phyloP scores from a whole-genome alignment of 2,113 vertebrate genomes.

The Corapipo altera region DNA sequence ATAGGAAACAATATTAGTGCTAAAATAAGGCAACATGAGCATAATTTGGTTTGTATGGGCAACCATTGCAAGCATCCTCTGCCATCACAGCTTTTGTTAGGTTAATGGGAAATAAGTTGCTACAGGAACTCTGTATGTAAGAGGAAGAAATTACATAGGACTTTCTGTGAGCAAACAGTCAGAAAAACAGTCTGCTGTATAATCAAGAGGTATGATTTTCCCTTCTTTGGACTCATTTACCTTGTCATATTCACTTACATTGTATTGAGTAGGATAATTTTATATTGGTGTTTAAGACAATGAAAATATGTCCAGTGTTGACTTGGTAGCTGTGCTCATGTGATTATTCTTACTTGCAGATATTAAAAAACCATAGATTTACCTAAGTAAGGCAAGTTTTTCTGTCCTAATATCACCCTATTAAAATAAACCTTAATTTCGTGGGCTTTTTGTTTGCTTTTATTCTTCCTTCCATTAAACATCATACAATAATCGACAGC shows the following conservation, averaged over 20 bases:
- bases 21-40: not conserved
- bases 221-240: not conserved
- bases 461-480: not conserved
- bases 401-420: not conserved
- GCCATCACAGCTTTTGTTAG: not conserved
- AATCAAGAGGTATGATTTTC: not conserved
- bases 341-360: not conserved
- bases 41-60: not conserved
- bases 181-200: not conserved
- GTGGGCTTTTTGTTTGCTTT: not conserved
- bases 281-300: not conserved
- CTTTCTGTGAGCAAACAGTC: not conserved
- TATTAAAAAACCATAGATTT: not conserved
- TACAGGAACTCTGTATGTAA: rapidly evolving
- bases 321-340: not conserved
- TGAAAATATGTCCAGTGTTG: not conserved
- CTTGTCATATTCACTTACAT: not conserved
- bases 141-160: not conserved
- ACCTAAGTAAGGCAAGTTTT: not conserved
- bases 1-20: not conserved
- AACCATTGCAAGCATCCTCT: not conserved
- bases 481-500: not conserved
- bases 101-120: not conserved
- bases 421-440: not conserved
- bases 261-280: not conserved